Base-by-base conservation (phyloP, 2,888 invertebrate genomes). In the Ormyrus rosae region DNA sequence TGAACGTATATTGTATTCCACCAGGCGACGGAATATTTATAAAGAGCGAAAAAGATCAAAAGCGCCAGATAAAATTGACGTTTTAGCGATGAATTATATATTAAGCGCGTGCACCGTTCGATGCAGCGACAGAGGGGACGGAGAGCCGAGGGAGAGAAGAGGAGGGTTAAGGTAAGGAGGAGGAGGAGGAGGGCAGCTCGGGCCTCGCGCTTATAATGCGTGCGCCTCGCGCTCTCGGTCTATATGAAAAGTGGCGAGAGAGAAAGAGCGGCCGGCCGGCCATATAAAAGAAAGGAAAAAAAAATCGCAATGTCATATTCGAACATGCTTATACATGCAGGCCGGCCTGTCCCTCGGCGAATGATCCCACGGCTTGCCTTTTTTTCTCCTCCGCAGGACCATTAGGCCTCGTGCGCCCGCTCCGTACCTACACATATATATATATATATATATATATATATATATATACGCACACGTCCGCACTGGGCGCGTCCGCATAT, bases 401-500 rank as follows among this genome's bases (percentile, higher is more conserved):
- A 87, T 88, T 88, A 88, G 85, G 86, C 34, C 78, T 53, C 53
- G 79, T 55, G 13, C 81, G 83, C 76, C 73, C 82, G 85, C 84
- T 84, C 84, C 85, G 83, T 34, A 34, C 34, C 34, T 34, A 34
- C 4, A 34, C 4, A 34, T 0, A 34, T 2, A 2, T 34, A 3
- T 34, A 34, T 34, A 34, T 34, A 34, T 34, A 34, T 34, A 34
- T 34, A 34, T 0, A 34, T 2, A 2, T 34, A 3, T 34, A 34
- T 34, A 3, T 34, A 4, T 34, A 83, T 82, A 84, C 85, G 83
- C 83, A 82, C 83, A 85, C 86, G 84, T 85, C 84, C 81, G 83
- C 86, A 84, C 85, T 87, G 87, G 87, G 86, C 81, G 87, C 87
- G 86, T 86, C 85, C 85, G 85, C 86, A 86, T 88, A 87, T 87